Conservation (phyloP, 2,113 vertebrate species). For the Mus musculus region GRCm39 chr9:45468501-45469000, state of each 20-base stretch:
- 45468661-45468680: background rate
- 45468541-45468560: background rate
- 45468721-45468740: background rate
- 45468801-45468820: background rate
- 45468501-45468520: background rate
- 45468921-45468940: background rate
- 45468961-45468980: slow-evolving; percentile 57
- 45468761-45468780: background rate
- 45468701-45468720: background rate
- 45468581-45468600: background rate
- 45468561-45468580: background rate
- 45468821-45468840: background rate
- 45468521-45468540: background rate
- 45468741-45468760: background rate
- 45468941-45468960: slow-evolving; percentile 4
- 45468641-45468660: background rate
- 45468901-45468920: no score
- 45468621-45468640: background rate
- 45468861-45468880: background rate
- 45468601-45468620: background rate
- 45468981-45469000: slow-evolving; percentile 30
- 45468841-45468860: background rate
- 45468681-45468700: background rate
- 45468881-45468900: background rate
- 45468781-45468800: background rate